Evolutionary conservation across 2,113 vertebrate species (phyloP), one percentile per base, ranked within the genome.

Genomic region (Nycticebus coucang): DNA sequence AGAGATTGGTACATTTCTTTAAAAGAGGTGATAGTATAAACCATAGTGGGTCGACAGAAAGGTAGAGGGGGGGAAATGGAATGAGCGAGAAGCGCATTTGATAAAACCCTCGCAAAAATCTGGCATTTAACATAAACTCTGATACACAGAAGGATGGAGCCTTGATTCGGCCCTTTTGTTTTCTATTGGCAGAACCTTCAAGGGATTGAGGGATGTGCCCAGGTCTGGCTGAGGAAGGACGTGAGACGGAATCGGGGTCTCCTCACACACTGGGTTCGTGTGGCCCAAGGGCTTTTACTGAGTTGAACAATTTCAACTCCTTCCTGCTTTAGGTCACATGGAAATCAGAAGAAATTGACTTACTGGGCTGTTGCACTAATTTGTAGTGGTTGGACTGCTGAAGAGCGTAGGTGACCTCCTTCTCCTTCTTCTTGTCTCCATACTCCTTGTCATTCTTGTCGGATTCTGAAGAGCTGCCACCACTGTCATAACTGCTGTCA

Each of bases 351-450:
- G 89, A 22, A 82, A n/a, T 90, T 75, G 72, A 98, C 98, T 98
- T 98, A 99, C 99, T 99, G 97, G 99, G 99, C 95, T 99, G 99
- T 88, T 99, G 99, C 7, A 99, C 98, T 89, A 98, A 97, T 89
- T 99, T 99, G 92, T 97, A 98, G 97, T 95, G 89, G 95, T 98
- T 99, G 97, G 98, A 97, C 86, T 99, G 99, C 86, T 98, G 98
- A 90, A 99, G 97, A 96, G 99, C 98, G 66, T 98, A 99, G 0
- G 99, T 98, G 81, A 99, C 99, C 96, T 98, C 99, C 95, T 99
- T 99, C 95, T 99, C 99, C 69, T 98, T 98, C 94, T 98, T 99
- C 87, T 98, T 98, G 78, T 95, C 97, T 62, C 98, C 97, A 92
- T 98, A 97, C 88, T 98, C 98, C 93, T 99, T 98, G 35, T 98